Percentiles rank a stretch among this genome's conserved stretches.
Evolutionary conservation across 2,797 vertebrate species (phyloP).

Genomic region (Diplodus sargus): DNA sequence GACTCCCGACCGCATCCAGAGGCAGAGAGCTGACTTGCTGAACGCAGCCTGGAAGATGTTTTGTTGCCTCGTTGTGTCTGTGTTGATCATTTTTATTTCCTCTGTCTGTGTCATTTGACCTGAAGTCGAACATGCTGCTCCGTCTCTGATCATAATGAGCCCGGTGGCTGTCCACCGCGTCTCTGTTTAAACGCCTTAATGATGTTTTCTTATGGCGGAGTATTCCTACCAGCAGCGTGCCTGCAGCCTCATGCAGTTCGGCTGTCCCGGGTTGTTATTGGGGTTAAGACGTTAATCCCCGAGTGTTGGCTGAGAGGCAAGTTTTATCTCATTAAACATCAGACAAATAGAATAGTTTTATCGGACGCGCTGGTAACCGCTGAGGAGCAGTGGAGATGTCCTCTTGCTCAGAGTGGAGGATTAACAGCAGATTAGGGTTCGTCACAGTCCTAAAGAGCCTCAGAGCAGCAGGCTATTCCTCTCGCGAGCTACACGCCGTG

Average conservation of each 20-base stretch:
- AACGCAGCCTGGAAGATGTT: slow-evolving; percentile 33
- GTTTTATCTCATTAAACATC: slow-evolving; percentile 66
- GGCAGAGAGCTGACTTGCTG: neutral
- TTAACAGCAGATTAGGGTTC: slow-evolving; percentile 77
- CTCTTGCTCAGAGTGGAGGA: slow-evolving; percentile 65
- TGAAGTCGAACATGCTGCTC: slow-evolving; percentile 20
- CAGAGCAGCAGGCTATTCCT: slow-evolving; percentile 56
- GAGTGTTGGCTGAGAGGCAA: slow-evolving; percentile 40
- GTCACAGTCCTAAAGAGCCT: slow-evolving; percentile 63
- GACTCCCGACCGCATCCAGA: neutral
- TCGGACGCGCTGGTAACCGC: slow-evolving; percentile 40
- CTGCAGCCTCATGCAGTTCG: slow-evolving; percentile 17
- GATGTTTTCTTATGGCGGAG: slow-evolving; percentile 38
- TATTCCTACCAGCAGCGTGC: slow-evolving; percentile 14
- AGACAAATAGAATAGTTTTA: slow-evolving; percentile 62
- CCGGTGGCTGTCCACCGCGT: neutral
- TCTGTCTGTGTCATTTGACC: slow-evolving; percentile 43
- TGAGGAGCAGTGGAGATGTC: slow-evolving; percentile 56
- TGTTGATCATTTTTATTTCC: slow-evolving; percentile 40
- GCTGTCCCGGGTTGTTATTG: slow-evolving; percentile 16
- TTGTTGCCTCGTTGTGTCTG: slow-evolving; percentile 20
- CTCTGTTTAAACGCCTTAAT: slow-evolving; percentile 29
- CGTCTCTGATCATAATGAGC: slow-evolving; percentile 23
- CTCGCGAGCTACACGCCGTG: slow-evolving; percentile 23
- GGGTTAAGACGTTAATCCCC: slow-evolving; percentile 59